phyloP scores from a whole-genome alignment of 2,888 invertebrate genomes.

The Danaus chrysippus region DNA sequence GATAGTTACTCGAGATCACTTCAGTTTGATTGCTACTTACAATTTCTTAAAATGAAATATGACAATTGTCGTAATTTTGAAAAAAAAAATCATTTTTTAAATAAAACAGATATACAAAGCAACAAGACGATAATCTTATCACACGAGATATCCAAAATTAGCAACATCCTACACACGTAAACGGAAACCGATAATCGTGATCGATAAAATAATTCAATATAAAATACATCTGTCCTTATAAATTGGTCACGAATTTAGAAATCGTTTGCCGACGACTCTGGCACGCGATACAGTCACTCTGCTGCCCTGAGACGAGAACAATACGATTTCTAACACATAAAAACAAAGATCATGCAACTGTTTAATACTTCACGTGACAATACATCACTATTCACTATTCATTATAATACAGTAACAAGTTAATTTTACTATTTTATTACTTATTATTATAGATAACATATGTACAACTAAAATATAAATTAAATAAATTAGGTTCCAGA shows the following conservation, averaged over 20 bases:
- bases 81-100: too few relatives aligned
- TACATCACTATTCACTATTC: neutral
- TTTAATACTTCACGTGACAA: constrained; percentile 15
- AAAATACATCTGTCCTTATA: constrained; percentile 38
- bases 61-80: too few relatives aligned
- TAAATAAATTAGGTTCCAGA: too few relatives aligned
- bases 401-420: too few relatives aligned
- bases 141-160: constrained; percentile 25
- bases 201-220: constrained; percentile 49
- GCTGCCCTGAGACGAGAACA: constrained; percentile 61
- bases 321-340: constrained; percentile 59
- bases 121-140: constrained; percentile 17
- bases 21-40: too few relatives aligned
- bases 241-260: constrained; percentile 69
- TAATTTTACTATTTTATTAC: too few relatives aligned
- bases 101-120: neutral
- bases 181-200: constrained; percentile 28
- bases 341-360: constrained; percentile 43
- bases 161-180: constrained; percentile 30
- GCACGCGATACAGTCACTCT: constrained; percentile 63
- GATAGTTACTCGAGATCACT: too few relatives aligned
- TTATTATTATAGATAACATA: too few relatives aligned
- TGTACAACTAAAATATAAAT: too few relatives aligned
- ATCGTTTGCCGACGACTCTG: constrained; percentile 65
- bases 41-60: too few relatives aligned